These are phyloP conservation scores for Tethya wilhelma DNA, from an alignment of 37 sponge, comb jelly and placozoan species.

Conservation along the genomic window DNA sequence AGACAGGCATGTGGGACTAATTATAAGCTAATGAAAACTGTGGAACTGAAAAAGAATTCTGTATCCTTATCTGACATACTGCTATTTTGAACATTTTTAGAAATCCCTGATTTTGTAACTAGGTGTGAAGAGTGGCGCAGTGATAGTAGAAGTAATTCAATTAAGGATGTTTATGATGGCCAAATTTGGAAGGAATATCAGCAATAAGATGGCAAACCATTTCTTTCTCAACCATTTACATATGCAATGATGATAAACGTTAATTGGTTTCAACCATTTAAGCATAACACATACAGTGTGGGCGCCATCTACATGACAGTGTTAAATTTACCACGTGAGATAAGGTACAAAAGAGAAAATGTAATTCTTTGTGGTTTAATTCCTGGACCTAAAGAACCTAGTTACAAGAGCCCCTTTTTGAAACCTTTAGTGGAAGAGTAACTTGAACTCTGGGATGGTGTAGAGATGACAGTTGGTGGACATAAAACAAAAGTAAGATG, in stretches of 20 bases:
- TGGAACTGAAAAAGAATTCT: background rate
- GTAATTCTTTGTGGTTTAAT: conserved; percentile 21
- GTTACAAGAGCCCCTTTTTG: conserved; percentile 16
- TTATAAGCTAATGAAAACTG: background rate
- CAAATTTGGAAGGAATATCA: conserved; percentile 18
- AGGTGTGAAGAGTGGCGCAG: conserved; percentile 43
- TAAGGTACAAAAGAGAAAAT: conserved; percentile 19
- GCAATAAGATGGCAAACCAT: background rate
- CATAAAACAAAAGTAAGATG: background rate
- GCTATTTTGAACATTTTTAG: conserved; percentile 4
- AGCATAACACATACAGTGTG: conserved; percentile 9
- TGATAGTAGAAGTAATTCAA: background rate
- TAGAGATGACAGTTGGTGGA: background rate
- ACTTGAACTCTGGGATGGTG: conserved; percentile 18
- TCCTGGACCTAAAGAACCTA: conserved; percentile 46
- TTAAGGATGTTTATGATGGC: conserved; percentile 29
- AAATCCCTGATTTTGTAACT: conserved; percentile 22
- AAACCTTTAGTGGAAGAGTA: conserved; percentile 31
- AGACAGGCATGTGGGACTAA: background rate
- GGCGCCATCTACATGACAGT: conserved; percentile 33
- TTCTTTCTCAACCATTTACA: background rate
- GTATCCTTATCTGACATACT: background rate
- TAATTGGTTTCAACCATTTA: conserved; percentile 43
- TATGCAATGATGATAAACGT: conserved; percentile 25
- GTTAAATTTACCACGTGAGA: conserved; percentile 3